A percentile compares a stretch with the other conserved stretches of the same genome.
Evolutionary conservation across 1,140 invertebrate species (phyloP).

Genomic region (Trachymyrmex cornetzi): DNA sequence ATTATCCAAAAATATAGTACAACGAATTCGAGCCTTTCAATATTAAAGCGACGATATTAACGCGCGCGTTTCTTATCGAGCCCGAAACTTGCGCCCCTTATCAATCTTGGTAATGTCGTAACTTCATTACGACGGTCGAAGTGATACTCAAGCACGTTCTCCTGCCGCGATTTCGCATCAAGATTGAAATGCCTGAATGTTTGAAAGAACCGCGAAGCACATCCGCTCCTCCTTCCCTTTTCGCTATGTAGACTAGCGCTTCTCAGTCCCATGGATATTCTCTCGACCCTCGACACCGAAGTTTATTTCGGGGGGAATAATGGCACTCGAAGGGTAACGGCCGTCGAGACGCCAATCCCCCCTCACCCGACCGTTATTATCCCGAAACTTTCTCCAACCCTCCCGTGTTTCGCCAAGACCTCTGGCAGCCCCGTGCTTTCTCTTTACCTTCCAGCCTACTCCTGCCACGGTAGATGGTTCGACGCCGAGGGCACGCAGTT

Average conservation of each 20-base stretch:
- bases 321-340: slow-evolving; percentile 72
- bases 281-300: slow-evolving; percentile 54
- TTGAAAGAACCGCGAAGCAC: slow-evolving; percentile 53
- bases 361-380: slow-evolving; percentile 49
- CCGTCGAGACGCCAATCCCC: slow-evolving; percentile 56
- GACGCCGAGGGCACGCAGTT: slow-evolving; percentile 90
- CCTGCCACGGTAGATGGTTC: slow-evolving; percentile 94
- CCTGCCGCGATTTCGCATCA: slow-evolving; percentile 30
- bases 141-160: slow-evolving; percentile 8
- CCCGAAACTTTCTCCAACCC: slow-evolving; percentile 61
- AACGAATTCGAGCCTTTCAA: slow-evolving; percentile 41
- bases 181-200: slow-evolving; percentile 39
- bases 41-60: slow-evolving; percentile 47
- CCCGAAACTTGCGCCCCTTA: slow-evolving; percentile 26
- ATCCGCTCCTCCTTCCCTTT: not conserved
- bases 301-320: slow-evolving; percentile 72
- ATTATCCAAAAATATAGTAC: slow-evolving; percentile 31
- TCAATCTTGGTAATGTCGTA: slow-evolving; percentile 54
- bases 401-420: not conserved
- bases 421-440: slow-evolving; percentile 35
- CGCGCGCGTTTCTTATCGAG: slow-evolving; percentile 20
- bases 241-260: not conserved
- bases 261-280: slow-evolving; percentile 15
- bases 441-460: slow-evolving; percentile 90
- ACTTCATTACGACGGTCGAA: slow-evolving; percentile 50